Evolutionary conservation across 2,888 invertebrate species (phyloP).

Genomic region (Mellilla xanthometata): DNA sequence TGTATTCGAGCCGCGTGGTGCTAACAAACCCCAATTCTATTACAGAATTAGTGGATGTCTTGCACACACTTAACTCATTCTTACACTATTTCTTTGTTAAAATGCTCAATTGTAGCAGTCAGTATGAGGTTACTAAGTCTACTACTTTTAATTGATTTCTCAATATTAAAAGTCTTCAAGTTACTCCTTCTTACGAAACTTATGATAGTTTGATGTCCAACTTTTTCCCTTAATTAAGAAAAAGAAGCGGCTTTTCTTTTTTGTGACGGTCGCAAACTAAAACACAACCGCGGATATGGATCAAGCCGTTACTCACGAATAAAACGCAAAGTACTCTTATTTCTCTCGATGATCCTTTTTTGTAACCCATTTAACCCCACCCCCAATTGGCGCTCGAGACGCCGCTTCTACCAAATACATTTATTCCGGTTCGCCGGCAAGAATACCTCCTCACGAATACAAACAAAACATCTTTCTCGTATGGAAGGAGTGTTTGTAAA

Average conservation of each 20-base stretch:
- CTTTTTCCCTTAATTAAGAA: too few species aligned
- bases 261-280: too few species aligned
- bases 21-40: slow-evolving; percentile 77
- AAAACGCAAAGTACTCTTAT: too few species aligned
- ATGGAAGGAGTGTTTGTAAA: slow-evolving; percentile 54
- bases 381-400: slow-evolving; percentile 8
- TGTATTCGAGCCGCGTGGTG: slow-evolving; percentile 67
- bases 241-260: too few species aligned
- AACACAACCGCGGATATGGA: too few species aligned
- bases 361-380: slow-evolving; percentile 10
- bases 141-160: too few species aligned
- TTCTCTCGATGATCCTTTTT: slow-evolving; percentile 1
- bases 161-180: too few species aligned
- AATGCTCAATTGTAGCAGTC: too few species aligned
- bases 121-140: too few species aligned
- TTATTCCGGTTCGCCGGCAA: slow-evolving; percentile 15
- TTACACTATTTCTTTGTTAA: neutral
- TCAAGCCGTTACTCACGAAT: too few species aligned
- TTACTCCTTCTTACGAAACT: too few species aligned
- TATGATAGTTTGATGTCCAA: too few species aligned
- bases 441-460: slow-evolving; percentile 20
- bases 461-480: slow-evolving; percentile 29
- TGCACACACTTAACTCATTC: slow-evolving; percentile 34
- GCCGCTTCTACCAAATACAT: slow-evolving; percentile 7
- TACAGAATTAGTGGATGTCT: slow-evolving; percentile 70